phyloP scores from a whole-genome alignment of 2,113 vertebrate species.

The Theristicus caerulescens region DNA sequence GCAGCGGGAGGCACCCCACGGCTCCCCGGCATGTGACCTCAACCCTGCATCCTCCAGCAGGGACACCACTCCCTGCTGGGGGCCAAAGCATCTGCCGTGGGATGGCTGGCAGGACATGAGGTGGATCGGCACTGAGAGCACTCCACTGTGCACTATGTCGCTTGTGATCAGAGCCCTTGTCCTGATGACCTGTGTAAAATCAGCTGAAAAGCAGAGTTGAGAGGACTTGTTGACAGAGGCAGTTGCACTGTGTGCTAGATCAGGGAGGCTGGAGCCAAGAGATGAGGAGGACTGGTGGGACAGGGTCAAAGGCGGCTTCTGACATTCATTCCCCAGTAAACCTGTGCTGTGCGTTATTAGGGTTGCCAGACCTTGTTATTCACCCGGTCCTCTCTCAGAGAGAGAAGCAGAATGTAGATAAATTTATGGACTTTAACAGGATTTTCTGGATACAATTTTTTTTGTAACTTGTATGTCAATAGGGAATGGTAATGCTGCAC shows the following conservation, averaged over 20 bases:
- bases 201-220: neutral
- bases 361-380: neutral
- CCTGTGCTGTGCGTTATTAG: neutral
- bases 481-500: neutral
- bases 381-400: neutral
- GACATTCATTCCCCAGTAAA: neutral
- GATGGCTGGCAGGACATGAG: neutral
- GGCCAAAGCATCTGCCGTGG: rapidly evolving
- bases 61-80: rapidly evolving
- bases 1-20: neutral
- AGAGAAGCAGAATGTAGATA: neutral
- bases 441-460: neutral
- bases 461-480: neutral
- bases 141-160: rapidly evolving
- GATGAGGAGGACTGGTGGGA: neutral
- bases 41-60: neutral
- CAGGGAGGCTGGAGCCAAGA: neutral
- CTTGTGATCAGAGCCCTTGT: neutral
- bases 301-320: neutral
- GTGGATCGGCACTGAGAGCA: rapidly evolving
- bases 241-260: neutral
- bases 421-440: neutral
- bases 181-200: neutral
- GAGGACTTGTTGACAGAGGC: neutral
- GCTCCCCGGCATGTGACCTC: rapidly evolving